Evolutionary conservation across 2,888 invertebrate genomes (phyloP).

Genomic region (Chironomus tentans): DNA sequence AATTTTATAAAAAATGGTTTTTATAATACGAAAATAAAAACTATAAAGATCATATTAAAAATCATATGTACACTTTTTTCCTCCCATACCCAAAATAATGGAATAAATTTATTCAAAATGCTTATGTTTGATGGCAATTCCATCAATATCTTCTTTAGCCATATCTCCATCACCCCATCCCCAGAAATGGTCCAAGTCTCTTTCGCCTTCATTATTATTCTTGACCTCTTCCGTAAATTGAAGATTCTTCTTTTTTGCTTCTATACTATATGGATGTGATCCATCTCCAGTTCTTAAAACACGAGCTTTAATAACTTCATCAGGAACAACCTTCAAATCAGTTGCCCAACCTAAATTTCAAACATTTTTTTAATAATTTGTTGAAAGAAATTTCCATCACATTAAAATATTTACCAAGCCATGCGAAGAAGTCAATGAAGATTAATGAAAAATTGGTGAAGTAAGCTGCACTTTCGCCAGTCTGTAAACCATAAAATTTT

Average conservation of each 20-base stretch:
- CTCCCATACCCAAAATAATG: not conserved
- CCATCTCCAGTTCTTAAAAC: slow-evolving; percentile 68
- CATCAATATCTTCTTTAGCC: not conserved
- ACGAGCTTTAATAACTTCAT: slow-evolving; percentile 59
- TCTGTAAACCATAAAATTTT: slow-evolving; percentile 32
- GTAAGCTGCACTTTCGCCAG: slow-evolving; percentile 60
- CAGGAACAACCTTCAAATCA: slow-evolving; percentile 70
- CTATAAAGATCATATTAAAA: too few relatives aligned
- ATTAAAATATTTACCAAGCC: slow-evolving; percentile 42
- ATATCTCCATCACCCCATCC: slow-evolving; percentile 6
- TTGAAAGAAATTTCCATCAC: not conserved
- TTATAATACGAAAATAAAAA: not conserved
- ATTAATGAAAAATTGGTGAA: slow-evolving; percentile 52
- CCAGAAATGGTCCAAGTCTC: slow-evolving; percentile 12
- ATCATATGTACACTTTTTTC: not conserved
- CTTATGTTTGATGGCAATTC: not conserved
- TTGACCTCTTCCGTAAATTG: not conserved
- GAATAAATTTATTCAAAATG: slow-evolving; percentile 2
- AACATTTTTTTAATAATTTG: not conserved
- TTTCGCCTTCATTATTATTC: slow-evolving; percentile 2
- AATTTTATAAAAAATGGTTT: not conserved
- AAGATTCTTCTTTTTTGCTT: not conserved
- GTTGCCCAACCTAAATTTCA: slow-evolving; percentile 55
- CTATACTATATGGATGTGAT: slow-evolving; percentile 38
- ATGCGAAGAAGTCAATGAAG: slow-evolving; percentile 58